phyloP scores from a whole-genome alignment of 2,113 vertebrate species.

The Rhombomys opimus region DNA sequence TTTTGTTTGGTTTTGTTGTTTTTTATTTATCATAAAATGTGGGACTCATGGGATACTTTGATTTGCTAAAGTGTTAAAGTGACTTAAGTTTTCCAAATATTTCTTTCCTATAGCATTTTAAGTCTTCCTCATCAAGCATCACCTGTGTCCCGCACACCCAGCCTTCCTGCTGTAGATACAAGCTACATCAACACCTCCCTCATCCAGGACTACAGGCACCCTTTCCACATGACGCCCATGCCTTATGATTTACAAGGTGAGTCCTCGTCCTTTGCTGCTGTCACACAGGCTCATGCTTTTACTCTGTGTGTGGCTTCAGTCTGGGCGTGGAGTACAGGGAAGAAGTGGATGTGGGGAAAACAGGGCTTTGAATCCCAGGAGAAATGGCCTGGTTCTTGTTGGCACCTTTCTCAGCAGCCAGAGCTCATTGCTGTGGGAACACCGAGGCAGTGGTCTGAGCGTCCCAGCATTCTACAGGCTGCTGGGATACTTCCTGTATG shows the following conservation, averaged over 20 bases:
- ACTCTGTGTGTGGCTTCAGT: not conserved
- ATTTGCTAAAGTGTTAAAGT: slow-evolving; percentile 49
- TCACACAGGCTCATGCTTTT: slow-evolving; percentile 15
- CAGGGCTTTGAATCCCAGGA: not conserved
- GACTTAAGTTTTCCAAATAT: slow-evolving; percentile 25
- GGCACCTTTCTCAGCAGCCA: not conserved
- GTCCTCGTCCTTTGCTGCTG: not conserved
- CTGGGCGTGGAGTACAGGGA: not conserved
- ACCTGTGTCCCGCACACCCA: slow-evolving; percentile 95
- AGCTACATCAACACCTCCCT: slow-evolving; percentile 97
- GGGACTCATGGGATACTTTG: not conserved
- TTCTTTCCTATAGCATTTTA: slow-evolving; percentile 87
- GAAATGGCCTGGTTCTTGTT: not conserved
- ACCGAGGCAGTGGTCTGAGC: not conserved
- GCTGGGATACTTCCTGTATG: not conserved
- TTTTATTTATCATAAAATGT: slow-evolving; percentile 36
- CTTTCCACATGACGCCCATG: slow-evolving; percentile 94
- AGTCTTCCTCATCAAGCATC: slow-evolving; percentile 96
- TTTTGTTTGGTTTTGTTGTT: slow-evolving; percentile 24
- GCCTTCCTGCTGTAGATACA: slow-evolving; percentile 95
- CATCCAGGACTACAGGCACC: slow-evolving; percentile 98
- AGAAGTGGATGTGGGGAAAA: not conserved
- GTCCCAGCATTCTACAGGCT: not conserved
- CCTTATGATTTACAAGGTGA: slow-evolving; percentile 96
- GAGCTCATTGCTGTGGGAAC: not conserved